Conservation (phyloP, 2,113 vertebrate species). For the Ophthalmolycus amberensis region DNA sequence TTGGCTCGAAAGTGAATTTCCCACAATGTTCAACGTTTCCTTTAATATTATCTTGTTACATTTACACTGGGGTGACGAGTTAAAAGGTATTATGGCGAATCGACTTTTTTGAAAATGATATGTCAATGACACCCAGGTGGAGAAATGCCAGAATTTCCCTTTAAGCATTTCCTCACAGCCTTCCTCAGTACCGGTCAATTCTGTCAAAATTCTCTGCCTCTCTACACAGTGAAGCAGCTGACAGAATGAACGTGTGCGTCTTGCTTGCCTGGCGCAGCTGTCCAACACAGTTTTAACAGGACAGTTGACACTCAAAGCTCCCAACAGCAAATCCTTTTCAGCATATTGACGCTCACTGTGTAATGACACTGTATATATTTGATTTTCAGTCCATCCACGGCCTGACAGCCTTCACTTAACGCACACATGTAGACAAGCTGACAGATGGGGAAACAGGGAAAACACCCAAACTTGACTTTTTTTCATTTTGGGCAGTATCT, state of each 20-base stretch:
- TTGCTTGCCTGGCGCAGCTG: background rate
- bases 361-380: slow-evolving; percentile 17
- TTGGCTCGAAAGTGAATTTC: background rate
- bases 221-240: background rate
- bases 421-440: background rate
- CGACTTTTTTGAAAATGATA: background rate
- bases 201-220: background rate
- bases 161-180: background rate
- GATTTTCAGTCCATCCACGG: slow-evolving; percentile 2
- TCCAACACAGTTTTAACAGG: slow-evolving; percentile 10
- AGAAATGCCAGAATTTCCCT: background rate
- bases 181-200: background rate
- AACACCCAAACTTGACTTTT: slow-evolving; percentile 40
- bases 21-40: background rate
- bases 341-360: background rate
- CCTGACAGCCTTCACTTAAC: slow-evolving; percentile 25
- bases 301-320: slow-evolving; percentile 11
- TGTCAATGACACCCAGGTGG: background rate
- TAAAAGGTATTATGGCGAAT: background rate
- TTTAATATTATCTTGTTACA: background rate
- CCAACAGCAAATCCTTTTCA: slow-evolving; percentile 7
- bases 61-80: background rate
- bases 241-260: background rate
- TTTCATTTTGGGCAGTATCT: slow-evolving; percentile 30
- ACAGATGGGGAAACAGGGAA: slow-evolving; percentile 22